Evolutionary conservation across 2,797 vertebrate genomes (phyloP), one percentile per base, ranked within the genome.

Genomic region (Bryconaethiops microstoma): DNA sequence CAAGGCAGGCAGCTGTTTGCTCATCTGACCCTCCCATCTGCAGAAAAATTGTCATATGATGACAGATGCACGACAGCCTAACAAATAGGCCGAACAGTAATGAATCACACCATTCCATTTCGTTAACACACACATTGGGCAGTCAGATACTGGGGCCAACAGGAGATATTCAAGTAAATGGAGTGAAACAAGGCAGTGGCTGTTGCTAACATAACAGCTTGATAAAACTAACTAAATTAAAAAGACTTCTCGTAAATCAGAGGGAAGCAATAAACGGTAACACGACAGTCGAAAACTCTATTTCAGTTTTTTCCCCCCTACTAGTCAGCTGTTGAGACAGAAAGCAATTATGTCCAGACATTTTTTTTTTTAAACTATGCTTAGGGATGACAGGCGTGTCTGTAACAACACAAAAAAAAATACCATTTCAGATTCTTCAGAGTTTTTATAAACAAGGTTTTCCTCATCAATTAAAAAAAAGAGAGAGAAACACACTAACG

Each of bases 1-100:
- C 23, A 76, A 68, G 67, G 59, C 55, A 71, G 68, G 16, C 83
- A 79, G 81, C 81, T 71, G 83, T 76, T 78, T 79, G 83, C 73
- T 75, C 81, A 87, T 79, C 81, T 82, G 83, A 85, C 55, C 74
- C 74, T 72, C 79, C 76, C 76, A 83, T 77, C 81, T 77, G 68
- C 64, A 77, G 52, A 71, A 77, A 83, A 79, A 82, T 63, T 52
- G 78, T 64, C 76, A 50, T 60, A 79, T 63, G 81, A 79, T n/a
- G 83, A 85, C 83, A 77, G 80, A 84, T 29, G 79, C 25, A 59
- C 7, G 60, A 76, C 52, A 16, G 54, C 64, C 52, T 13, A 68
- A 74, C 70, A 79, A 67, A 76, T 35, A 65, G 4, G 29, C 9
- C 50, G 0, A 77, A 77, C 57, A 69, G 74, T 50, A 75, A 75